Base-by-base conservation (phyloP, 2,888 invertebrate species). In the Orchesella flavescens region DNA sequence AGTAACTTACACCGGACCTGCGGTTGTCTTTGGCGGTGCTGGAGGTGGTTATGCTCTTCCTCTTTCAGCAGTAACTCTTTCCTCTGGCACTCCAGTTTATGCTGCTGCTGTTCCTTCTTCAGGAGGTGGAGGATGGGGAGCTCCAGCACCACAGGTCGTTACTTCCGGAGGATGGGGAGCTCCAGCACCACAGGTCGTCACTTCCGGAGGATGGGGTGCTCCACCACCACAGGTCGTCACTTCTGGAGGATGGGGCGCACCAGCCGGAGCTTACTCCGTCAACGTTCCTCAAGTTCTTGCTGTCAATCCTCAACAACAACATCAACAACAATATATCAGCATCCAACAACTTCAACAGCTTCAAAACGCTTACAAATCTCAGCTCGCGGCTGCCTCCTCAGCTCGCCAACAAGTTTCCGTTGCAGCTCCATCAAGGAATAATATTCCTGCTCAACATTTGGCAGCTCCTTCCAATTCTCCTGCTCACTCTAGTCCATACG, bases 1-100 rank as follows among this genome's bases (percentile, higher is more conserved):
- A 72, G 87, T 87, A 13, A 87, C 87, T 17, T 83, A 84, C 66
- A 78, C 84, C 12, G 84, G 81, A 2, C 83, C 83, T 23, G 85
- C 85, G 0, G 76, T 83, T 1, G 79, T 75, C 13, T n/a, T 74
- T 13, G 57, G 61, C 1, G 61, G 46, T 0, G 43, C 34, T 19
- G 59, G 61, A 15, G 72, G 71, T 23, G 61, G 69, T 19, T 79
- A 72, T 44, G 63, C 79, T 5, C 49, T 79, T 65, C 79, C 79
- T 0, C 23, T 71, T 10, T 44, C 57, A 1, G 10, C 19, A 15
- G n/a, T 19, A 5, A 1, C 57, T 19, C 19, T 57, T n/a, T 15
- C 23, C n/a, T 73, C 66, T 43, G 59, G 63, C 23, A 43, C 19
- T n/a, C 43, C 65, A 7, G 61, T 55, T 4, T 65, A 74, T 15